Evolutionary conservation across 2,888 invertebrate genomes (phyloP), one percentile per base, ranked within the genome.

Genomic region (Pollenia griseotomentosa): DNA sequence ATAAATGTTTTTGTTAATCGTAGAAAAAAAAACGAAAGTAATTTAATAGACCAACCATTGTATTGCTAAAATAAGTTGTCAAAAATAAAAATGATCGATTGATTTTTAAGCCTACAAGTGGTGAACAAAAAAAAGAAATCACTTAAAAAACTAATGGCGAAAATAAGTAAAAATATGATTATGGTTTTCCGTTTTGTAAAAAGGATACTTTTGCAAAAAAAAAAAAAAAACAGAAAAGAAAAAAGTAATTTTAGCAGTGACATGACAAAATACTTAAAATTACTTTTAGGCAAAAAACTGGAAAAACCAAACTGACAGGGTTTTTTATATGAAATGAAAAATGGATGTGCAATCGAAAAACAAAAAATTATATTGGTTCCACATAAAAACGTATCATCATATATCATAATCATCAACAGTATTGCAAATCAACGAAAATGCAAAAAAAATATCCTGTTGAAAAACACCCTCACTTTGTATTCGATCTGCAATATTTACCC

Each of bases 71-170:
- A 78, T 83, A 57, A 88, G 73, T 57, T 88, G 88, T 81, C 79
- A 86, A 65, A 87, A 81, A 81, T 86, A 83, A 81, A 85, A 79
- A 83, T 89, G 89, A 89, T 89, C 83, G 86, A 89, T 89, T 88
- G 88, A 82, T 85, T 88, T 88, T 88, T 83, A 86, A 88, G 74
- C 86, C 85, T 44, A 48, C 57, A 53, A 70, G 44, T 23, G n/a
- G 61, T 59, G 33, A 48, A 73, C n/a, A 66, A 90, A 90, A n/a
- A 90, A 90, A 91, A 89, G 90, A 90, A 89, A 86, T 89, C 89
- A 90, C 68, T 73, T 74, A 83, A 91, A 81, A 92, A 91, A 92
- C 91, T 90, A 90, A 90, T 90, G 90, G 8, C 89, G 92, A 68
- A 78, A 79, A 71, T 40, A n/a, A 75, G 14, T 8, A 82, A 71